Conservation (phyloP, 2,888 invertebrate species). For the Embidobia sp. region DNA sequence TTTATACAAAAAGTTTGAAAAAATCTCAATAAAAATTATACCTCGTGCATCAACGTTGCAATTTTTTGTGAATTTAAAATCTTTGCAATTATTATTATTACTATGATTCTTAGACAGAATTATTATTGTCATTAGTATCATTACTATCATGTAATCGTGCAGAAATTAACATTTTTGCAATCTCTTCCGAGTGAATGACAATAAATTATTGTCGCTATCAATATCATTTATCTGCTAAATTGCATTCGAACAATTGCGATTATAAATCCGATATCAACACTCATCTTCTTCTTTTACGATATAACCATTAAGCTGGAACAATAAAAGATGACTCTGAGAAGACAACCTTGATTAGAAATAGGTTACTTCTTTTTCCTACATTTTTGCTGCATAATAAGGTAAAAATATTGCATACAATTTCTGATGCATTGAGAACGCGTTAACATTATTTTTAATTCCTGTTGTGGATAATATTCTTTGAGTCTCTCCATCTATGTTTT, state of each 20-base stretch:
- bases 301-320: slow-evolving; percentile 17
- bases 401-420: slow-evolving; percentile 31
- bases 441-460: slow-evolving; percentile 21
- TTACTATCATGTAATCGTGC: no score
- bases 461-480: background rate
- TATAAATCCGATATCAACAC: slow-evolving; percentile 34
- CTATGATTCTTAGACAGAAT: no score
- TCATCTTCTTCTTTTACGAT: slow-evolving; percentile 33
- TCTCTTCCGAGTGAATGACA: background rate
- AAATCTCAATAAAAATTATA: no score
- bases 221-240: slow-evolving; percentile 14
- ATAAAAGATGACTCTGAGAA: slow-evolving; percentile 8
- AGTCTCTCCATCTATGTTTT: no score
- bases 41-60: no score
- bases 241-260: slow-evolving; percentile 35
- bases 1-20: no score
- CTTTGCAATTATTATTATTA: no score
- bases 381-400: slow-evolving; percentile 29
- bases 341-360: slow-evolving; percentile 40
- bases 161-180: slow-evolving; percentile 7
- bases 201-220: slow-evolving; percentile 10
- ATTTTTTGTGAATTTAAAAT: no score
- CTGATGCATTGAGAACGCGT: slow-evolving; percentile 41
- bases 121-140: no score
- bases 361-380: slow-evolving; percentile 35